Evolutionary conservation across 2,888 invertebrate species (phyloP).

Genomic region (Alcis repandata): DNA sequence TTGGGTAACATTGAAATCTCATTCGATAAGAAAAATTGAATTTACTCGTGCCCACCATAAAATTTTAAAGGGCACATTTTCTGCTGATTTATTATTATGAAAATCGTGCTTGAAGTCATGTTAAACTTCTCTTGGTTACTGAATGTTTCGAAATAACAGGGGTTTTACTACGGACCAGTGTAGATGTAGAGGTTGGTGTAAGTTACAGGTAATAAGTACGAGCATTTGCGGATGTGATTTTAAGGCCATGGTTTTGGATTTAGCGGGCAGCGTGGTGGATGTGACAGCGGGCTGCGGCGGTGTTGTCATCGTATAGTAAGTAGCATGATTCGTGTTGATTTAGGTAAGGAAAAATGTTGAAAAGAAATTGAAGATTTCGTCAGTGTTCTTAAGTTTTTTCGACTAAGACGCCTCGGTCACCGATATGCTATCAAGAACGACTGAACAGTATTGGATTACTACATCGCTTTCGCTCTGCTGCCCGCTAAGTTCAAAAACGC

Average conservation of each 20-base stretch:
- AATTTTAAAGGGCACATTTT: slow-evolving; percentile 53
- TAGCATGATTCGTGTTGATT: no score
- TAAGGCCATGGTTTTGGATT: not conserved
- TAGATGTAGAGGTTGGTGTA: slow-evolving; percentile 8
- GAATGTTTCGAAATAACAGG: slow-evolving; percentile 39
- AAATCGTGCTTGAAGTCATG: slow-evolving; percentile 42
- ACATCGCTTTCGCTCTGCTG: not conserved
- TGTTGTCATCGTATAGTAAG: no score
- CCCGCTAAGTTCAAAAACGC: not conserved
- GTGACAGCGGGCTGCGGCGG: not conserved
- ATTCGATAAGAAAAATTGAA: slow-evolving; percentile 65
- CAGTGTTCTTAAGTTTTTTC: no score
- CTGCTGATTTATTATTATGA: slow-evolving; percentile 53
- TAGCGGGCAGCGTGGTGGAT: not conserved
- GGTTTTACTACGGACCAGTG: slow-evolving; percentile 22
- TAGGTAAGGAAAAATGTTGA: no score
- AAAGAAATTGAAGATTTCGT: no score
- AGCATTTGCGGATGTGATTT: slow-evolving; percentile 9
- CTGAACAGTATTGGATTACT: not conserved
- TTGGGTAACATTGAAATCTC: slow-evolving; percentile 59
- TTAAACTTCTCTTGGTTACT: slow-evolving; percentile 39
- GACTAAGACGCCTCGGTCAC: no score
- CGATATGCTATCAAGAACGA: no score
- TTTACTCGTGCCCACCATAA: slow-evolving; percentile 55
- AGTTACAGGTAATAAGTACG: slow-evolving; percentile 22